A percentile compares a stretch with the other conserved stretches of the same genome.
phyloP scores from a whole-genome alignment of 1,140 invertebrate species.

The Euglossa dilemma region DNA sequence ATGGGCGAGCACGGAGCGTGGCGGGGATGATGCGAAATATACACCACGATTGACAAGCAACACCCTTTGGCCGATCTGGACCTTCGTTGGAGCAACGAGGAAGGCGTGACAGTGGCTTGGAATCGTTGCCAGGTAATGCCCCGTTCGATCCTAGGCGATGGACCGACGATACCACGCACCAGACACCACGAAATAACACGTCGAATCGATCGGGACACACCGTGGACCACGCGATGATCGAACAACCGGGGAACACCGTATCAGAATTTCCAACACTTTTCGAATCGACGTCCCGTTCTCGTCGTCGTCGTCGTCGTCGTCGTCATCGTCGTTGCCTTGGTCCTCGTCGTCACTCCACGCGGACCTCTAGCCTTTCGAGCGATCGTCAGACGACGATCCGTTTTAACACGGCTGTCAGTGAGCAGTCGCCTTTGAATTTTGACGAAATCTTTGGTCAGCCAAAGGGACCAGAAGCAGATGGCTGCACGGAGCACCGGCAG shows the following conservation, averaged over 20 bases:
- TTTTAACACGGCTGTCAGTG: constrained; percentile 14
- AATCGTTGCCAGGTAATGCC: constrained; percentile 43
- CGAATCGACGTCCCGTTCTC: not conserved
- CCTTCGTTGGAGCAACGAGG: constrained; percentile 38
- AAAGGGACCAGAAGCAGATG: constrained; percentile 63
- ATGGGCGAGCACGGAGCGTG: constrained; percentile 57
- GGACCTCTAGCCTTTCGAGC: not conserved
- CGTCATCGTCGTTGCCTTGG: not conserved
- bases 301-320: not conserved
- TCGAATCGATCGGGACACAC: constrained; percentile 46
- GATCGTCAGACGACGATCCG: constrained; percentile 2
- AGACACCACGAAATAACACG: constrained; percentile 50
- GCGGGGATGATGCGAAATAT: constrained; percentile 61
- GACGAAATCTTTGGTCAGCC: constrained; percentile 58
- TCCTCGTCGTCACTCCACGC: constrained; percentile 4
- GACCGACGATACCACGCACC: constrained; percentile 43
- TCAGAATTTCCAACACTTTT: not conserved
- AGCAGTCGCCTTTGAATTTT: constrained; percentile 50
- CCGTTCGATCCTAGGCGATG: constrained; percentile 17
- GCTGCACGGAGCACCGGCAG: constrained; percentile 58
- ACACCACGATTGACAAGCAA: constrained; percentile 59
- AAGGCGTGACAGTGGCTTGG: constrained; percentile 57
- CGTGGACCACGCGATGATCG: constrained; percentile 10
- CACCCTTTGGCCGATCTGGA: constrained; percentile 39
- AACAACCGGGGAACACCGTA: not conserved